phyloP scores from a whole-genome alignment of 1,140 invertebrate species.

The Heliothis subflexa region DNA sequence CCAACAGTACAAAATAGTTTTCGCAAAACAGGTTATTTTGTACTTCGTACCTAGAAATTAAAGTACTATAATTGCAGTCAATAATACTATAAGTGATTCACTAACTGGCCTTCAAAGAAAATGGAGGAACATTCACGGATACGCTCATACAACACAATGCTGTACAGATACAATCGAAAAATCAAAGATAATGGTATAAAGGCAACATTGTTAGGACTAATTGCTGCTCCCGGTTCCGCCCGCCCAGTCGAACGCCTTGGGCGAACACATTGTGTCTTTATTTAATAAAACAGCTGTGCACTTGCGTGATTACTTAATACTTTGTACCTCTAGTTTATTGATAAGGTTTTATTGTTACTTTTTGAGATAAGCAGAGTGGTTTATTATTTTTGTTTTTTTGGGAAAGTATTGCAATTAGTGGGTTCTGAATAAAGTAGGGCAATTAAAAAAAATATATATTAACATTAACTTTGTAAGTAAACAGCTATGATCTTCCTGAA shows the following conservation, averaged over 20 bases:
- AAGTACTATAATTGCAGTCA: background rate
- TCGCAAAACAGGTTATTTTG: background rate
- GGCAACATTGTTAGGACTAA: conserved; percentile 61
- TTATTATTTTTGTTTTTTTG: conserved; percentile 1
- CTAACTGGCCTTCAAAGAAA: conserved; percentile 38
- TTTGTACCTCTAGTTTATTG: background rate
- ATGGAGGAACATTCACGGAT: conserved; percentile 37
- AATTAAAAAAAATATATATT: no score
- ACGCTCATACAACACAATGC: conserved; percentile 29
- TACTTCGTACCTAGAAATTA: background rate
- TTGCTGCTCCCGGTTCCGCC: conserved; percentile 58
- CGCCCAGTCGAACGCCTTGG: conserved; percentile 48
- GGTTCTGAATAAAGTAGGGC: background rate
- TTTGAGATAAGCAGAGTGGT: conserved; percentile 14
- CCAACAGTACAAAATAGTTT: no score
- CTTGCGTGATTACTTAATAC: conserved; percentile 1
- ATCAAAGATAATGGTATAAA: conserved; percentile 56
- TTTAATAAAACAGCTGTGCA: conserved; percentile 33
- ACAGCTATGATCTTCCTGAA: no score
- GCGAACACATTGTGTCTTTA: conserved; percentile 55
- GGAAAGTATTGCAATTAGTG: background rate
- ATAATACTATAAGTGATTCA: conserved; percentile 34
- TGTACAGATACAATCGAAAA: conserved; percentile 50
- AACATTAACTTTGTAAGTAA: no score
- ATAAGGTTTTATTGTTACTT: conserved; percentile 7